Conservation (phyloP, 1,140 invertebrate species). For the Brachionus manjavacas region DNA sequence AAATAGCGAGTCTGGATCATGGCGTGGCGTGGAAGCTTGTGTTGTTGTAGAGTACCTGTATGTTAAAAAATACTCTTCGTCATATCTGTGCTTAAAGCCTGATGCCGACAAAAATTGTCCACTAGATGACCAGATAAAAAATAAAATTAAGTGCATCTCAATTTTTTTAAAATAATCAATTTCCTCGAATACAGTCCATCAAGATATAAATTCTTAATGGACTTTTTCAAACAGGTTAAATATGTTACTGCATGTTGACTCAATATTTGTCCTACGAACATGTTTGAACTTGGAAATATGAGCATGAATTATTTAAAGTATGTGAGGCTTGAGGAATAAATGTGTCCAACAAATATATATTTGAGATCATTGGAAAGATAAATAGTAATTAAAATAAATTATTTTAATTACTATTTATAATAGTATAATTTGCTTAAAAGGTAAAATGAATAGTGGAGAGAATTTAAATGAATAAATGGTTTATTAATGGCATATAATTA, state of each 20-base stretch:
- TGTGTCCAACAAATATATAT: background rate
- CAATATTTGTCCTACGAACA: background rate
- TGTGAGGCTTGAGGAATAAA: background rate
- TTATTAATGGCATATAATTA: too few relatives aligned
- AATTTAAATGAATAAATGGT: too few relatives aligned
- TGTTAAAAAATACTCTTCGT: background rate
- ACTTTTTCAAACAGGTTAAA: background rate
- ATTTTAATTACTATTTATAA: too few relatives aligned
- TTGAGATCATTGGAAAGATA: too few relatives aligned
- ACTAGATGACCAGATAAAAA: background rate
- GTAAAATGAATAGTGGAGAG: too few relatives aligned
- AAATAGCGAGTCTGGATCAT: background rate
- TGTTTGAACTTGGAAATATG: background rate
- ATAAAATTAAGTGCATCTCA: background rate
- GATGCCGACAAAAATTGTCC: background rate
- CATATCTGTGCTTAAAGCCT: background rate
- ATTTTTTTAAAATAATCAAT: background rate
- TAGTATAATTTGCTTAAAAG: too few relatives aligned
- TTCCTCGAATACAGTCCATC: background rate
- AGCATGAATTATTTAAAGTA: background rate
- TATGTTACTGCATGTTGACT: background rate
- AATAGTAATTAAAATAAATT: too few relatives aligned
- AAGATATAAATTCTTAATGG: background rate
- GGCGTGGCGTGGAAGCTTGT: background rate
- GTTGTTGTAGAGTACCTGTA: slow-evolving; percentile 18